These are phyloP conservation scores for Acronicta alni DNA, from an alignment of 2,888 invertebrate genomes.

Conservation along the genomic window DNA sequence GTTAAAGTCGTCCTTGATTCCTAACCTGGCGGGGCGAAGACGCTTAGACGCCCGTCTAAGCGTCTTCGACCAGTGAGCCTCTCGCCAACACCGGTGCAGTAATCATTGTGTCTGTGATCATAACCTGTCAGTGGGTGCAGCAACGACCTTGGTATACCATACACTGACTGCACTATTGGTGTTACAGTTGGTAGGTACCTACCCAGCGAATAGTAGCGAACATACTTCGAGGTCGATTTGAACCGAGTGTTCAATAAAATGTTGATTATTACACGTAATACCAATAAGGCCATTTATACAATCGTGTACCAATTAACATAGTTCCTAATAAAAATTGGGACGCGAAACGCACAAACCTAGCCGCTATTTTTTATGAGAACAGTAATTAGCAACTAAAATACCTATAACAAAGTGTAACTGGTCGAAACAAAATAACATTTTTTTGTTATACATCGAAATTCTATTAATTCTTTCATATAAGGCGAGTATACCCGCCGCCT, in stretches of 20 bases:
- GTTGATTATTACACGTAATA: conserved; percentile 46
- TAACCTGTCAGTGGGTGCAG: conserved; percentile 50
- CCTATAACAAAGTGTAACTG: not conserved
- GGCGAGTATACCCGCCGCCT: too few species aligned
- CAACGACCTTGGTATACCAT: conserved; percentile 41
- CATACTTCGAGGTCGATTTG: conserved; percentile 43
- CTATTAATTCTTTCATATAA: too few species aligned
- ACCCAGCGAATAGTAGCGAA: conserved; percentile 9
- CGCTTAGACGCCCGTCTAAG: too few species aligned
- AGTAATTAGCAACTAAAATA: not conserved
- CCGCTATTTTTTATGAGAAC: too few species aligned
- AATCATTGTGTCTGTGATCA: conserved; percentile 64
- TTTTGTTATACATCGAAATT: too few species aligned
- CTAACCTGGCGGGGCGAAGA: conserved; percentile 67
- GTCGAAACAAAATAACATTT: too few species aligned
- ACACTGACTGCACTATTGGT: conserved; percentile 40
- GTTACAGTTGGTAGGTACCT: conserved; percentile 17
- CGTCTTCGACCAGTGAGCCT: conserved; percentile 74
- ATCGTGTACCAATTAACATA: conserved; percentile 16
- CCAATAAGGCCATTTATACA: conserved; percentile 40
- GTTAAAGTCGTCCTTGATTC: conserved; percentile 71
- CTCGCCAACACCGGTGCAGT: conserved; percentile 59
- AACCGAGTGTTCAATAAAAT: conserved; percentile 43
- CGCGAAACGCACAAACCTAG: conserved; percentile 1
- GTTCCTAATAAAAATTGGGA: conserved; percentile 1